Evolutionary conservation across 2,797 vertebrate species (phyloP).

Genomic region (Dipus sagitta): DNA sequence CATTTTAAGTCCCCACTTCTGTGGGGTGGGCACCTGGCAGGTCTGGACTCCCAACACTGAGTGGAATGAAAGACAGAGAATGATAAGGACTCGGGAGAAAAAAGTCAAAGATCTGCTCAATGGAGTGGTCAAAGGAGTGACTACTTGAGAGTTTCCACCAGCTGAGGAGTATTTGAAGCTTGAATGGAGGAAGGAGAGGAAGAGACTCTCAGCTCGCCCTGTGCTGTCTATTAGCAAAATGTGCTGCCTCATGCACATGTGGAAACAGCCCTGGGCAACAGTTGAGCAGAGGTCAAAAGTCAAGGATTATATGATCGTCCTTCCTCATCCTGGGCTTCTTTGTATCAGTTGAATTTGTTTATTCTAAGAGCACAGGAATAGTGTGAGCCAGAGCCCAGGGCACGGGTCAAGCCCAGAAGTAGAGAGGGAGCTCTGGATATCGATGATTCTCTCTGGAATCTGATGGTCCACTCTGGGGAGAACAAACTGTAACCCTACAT

Average conservation of each 20-base stretch:
- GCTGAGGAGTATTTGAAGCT: not conserved
- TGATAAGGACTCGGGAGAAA: not conserved
- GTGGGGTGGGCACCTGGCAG: not conserved
- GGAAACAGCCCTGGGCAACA: not conserved
- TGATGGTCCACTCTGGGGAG: not conserved
- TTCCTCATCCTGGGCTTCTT: constrained; percentile 88
- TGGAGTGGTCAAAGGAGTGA: not conserved
- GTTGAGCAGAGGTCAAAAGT: no score
- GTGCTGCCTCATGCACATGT: not conserved
- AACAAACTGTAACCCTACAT: no score
- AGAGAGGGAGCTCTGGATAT: not conserved
- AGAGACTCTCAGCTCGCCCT: not conserved
- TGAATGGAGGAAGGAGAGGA: not conserved
- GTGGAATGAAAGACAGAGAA: not conserved
- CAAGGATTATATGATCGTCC: constrained; percentile 75
- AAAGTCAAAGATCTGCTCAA: not conserved
- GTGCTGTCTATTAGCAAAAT: not conserved
- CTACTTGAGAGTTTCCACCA: not conserved
- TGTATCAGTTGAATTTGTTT: constrained; percentile 88
- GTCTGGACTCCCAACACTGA: not conserved
- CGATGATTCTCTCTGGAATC: not conserved
- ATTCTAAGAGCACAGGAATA: constrained; percentile 90
- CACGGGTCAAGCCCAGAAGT: not conserved
- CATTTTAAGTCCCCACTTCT: not conserved
- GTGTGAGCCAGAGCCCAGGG: constrained; percentile 86